Conservation (phyloP, 2,888 invertebrate genomes). For the Ectemnius lituratus region DNA sequence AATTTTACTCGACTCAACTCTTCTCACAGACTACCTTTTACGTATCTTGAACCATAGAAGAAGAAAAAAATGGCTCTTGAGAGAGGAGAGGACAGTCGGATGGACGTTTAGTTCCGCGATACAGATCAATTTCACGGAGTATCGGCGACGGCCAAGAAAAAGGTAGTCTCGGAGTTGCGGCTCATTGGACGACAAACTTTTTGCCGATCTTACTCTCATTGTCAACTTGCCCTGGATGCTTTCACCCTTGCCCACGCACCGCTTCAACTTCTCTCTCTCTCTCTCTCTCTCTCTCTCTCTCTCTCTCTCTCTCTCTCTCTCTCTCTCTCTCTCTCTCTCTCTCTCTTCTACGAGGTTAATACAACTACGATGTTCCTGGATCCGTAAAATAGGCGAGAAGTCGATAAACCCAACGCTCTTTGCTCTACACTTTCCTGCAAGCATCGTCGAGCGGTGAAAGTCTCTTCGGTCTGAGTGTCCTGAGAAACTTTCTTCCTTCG, state of each 20-base stretch:
- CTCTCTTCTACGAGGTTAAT: no score
- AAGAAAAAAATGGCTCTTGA: no score
- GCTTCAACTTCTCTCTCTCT: no score
- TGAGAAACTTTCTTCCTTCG: slow-evolving; percentile 34
- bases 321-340: no score
- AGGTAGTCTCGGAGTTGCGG: background rate
- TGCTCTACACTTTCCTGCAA: slow-evolving; percentile 21
- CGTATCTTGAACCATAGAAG: no score
- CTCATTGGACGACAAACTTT: no score
- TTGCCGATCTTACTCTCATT: background rate
- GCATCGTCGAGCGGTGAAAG: slow-evolving; percentile 16
- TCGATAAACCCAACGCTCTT: slow-evolving; percentile 15
- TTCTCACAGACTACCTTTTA: no score
- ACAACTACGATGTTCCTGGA: background rate
- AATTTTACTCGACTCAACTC: no score
- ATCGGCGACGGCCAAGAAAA: background rate
- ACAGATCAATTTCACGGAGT: background rate
- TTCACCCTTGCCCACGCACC: slow-evolving; percentile 3
- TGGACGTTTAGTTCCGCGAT: background rate
- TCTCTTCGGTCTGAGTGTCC: slow-evolving; percentile 14
- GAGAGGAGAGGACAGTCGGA: background rate
- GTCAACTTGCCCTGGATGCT: background rate
- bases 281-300: no score
- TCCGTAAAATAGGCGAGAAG: slow-evolving; percentile 8
- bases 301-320: no score